A percentile compares a stretch with the other conserved stretches of the same genome.
Conservation (phyloP, 2,888 invertebrate genomes). For the Camptogramma bilineatum region DNA sequence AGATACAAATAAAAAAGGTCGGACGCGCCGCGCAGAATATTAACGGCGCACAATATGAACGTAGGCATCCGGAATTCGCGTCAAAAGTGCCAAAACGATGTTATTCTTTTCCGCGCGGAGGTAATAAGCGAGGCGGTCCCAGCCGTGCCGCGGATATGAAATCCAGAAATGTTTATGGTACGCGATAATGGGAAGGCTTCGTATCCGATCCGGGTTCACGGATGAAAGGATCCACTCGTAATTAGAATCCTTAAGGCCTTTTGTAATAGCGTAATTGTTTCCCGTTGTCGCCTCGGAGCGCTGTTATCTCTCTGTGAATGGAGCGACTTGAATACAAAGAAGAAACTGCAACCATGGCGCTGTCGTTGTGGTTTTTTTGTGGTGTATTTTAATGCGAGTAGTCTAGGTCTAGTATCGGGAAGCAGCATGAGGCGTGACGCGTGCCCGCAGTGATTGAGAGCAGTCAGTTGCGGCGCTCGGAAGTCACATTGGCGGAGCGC, state of each 20-base stretch:
- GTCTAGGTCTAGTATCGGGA: slow-evolving; percentile 53
- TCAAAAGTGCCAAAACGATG: slow-evolving; percentile 84
- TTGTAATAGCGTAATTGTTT: slow-evolving; percentile 79
- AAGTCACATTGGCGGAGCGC: slow-evolving; percentile 57
- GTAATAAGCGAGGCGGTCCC: slow-evolving; percentile 79
- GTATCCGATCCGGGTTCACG: slow-evolving; percentile 78
- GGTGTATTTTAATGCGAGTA: slow-evolving; percentile 56
- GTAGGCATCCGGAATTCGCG: slow-evolving; percentile 82
- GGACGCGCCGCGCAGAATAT: slow-evolving; percentile 83
- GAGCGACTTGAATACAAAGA: slow-evolving; percentile 71
- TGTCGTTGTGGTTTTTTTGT: slow-evolving; percentile 54
- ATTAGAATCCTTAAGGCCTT: slow-evolving; percentile 80
- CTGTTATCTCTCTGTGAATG: slow-evolving; percentile 77
- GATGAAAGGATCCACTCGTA: slow-evolving; percentile 74
- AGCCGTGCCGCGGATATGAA: slow-evolving; percentile 82
- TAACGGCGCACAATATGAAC: slow-evolving; percentile 85
- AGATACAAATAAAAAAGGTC: slow-evolving; percentile 86
- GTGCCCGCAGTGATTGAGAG: slow-evolving; percentile 66
- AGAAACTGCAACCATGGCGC: slow-evolving; percentile 61
- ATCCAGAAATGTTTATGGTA: slow-evolving; percentile 82
- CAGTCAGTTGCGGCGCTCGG: slow-evolving; percentile 66
- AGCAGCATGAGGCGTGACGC: slow-evolving; percentile 39
- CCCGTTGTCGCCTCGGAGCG: slow-evolving; percentile 73
- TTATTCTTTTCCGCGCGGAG: slow-evolving; percentile 83
- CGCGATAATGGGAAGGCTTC: slow-evolving; percentile 76